phyloP scores from a whole-genome alignment of 2,797 vertebrate genomes.

The Strix occidentalis region DNA sequence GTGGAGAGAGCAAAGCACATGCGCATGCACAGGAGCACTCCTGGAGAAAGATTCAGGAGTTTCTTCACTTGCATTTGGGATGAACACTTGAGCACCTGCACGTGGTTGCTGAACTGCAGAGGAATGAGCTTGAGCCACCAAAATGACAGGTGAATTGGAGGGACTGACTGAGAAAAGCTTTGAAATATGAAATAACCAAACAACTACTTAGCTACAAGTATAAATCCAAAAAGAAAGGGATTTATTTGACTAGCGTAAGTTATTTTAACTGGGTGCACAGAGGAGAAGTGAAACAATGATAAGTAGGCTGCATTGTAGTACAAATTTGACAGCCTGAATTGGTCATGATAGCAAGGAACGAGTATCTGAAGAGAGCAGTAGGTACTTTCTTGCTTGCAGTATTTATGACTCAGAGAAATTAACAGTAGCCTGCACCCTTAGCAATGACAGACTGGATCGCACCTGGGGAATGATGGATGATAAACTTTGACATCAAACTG shows the following conservation, averaged over 20 bases:
- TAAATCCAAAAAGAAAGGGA: neutral
- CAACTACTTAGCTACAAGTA: neutral
- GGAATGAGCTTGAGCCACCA: constrained; percentile 18
- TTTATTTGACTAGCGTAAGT: neutral
- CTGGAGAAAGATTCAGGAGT: constrained; percentile 82
- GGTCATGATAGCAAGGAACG: neutral
- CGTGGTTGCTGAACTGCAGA: neutral
- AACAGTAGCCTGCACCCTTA: neutral
- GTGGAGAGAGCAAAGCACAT: constrained; percentile 79
- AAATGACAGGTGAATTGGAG: constrained; percentile 14
- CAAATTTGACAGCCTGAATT: neutral
- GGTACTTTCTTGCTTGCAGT: neutral
- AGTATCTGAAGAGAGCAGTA: neutral
- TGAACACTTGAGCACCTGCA: neutral
- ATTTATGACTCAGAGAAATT: neutral
- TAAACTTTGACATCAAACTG: neutral
- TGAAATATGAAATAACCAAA: neutral
- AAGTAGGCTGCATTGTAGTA: neutral
- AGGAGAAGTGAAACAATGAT: neutral
- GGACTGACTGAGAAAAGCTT: constrained; percentile 22
- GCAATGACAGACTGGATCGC: neutral
- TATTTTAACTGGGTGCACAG: neutral
- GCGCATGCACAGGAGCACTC: constrained; percentile 83
- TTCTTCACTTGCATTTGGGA: constrained; percentile 74
- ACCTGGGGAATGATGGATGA: neutral